Conservation (phyloP, 2,888 invertebrate species). For the Acanthosepion pharaonis region DNA sequence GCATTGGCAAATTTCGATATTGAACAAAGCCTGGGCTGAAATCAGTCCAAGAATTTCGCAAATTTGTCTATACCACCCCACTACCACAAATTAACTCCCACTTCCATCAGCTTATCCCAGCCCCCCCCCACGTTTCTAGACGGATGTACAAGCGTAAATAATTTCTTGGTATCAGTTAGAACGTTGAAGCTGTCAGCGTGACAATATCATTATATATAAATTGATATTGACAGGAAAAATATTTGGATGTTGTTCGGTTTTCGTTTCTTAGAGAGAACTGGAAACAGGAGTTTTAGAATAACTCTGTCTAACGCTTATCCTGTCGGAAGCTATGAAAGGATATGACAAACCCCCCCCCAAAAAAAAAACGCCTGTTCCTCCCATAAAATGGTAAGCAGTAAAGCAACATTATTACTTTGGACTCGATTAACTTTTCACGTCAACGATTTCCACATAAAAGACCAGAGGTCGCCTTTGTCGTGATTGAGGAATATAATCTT, state of each 20-base stretch:
- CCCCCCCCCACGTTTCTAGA: not conserved
- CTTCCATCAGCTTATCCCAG: no score
- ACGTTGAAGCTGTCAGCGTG: not conserved
- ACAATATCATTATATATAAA: not conserved
- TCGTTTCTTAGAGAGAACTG: not conserved
- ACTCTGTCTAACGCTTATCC: not conserved
- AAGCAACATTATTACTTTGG: not conserved
- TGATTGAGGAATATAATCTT: no score
- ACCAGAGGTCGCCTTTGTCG: no score
- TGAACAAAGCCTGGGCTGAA: not conserved
- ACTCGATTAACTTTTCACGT: not conserved
- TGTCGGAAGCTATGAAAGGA: not conserved
- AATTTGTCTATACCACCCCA: not conserved
- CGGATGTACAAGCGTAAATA: not conserved
- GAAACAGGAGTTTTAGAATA: not conserved
- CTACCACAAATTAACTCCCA: no score
- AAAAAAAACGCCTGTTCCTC: not conserved
- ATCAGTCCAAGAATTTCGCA: not conserved
- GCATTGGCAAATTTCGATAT: not conserved
- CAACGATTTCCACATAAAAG: not conserved
- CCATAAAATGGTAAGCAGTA: not conserved
- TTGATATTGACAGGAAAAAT: conserved; percentile 21
- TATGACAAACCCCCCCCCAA: no score
- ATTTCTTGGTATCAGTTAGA: not conserved
- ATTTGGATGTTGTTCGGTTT: not conserved